Conservation (phyloP, 2,888 invertebrate genomes). For the Melanostoma scalare region DNA sequence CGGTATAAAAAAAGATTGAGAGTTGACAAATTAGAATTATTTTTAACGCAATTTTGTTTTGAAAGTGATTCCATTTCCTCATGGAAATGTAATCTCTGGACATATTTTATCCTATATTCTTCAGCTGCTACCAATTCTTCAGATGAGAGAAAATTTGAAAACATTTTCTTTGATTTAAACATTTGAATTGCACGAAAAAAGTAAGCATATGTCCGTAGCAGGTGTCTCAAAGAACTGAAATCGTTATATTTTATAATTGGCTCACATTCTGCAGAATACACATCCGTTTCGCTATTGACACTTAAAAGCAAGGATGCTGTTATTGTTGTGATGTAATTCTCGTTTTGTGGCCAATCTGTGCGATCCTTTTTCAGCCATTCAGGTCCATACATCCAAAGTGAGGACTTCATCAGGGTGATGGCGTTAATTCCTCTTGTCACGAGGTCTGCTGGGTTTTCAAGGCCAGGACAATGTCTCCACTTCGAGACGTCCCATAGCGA, state of each 20-base stretch:
- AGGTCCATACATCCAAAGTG: constrained; percentile 15
- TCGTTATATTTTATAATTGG: background rate
- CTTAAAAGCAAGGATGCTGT: constrained; percentile 13
- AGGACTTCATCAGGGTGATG: background rate
- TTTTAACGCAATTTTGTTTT: background rate
- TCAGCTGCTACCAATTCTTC: constrained; percentile 17
- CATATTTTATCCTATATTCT: constrained; percentile 13
- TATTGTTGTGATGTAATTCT: background rate
- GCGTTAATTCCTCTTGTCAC: constrained; percentile 22
- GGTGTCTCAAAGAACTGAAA: constrained; percentile 9
- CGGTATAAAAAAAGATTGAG: constrained; percentile 27
- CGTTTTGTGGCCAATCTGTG: constrained; percentile 11
- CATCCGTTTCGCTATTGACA: background rate
- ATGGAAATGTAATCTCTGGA: constrained; percentile 5
- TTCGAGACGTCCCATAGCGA: constrained; percentile 7
- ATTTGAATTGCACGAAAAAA: constrained; percentile 17
- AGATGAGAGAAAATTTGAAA: background rate
- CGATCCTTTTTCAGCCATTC: constrained; percentile 13
- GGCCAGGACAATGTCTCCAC: constrained; percentile 13
- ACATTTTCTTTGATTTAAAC: constrained; percentile 5
- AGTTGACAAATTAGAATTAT: constrained; percentile 3
- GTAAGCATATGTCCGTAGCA: constrained; percentile 6
- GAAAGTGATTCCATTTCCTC: background rate
- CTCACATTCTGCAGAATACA: background rate
- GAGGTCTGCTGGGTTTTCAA: constrained; percentile 23